Percentiles rank a stretch among this genome's conserved stretches.
phyloP scores from a whole-genome alignment of 2,888 invertebrate genomes.

The Palloptera scutellata region DNA sequence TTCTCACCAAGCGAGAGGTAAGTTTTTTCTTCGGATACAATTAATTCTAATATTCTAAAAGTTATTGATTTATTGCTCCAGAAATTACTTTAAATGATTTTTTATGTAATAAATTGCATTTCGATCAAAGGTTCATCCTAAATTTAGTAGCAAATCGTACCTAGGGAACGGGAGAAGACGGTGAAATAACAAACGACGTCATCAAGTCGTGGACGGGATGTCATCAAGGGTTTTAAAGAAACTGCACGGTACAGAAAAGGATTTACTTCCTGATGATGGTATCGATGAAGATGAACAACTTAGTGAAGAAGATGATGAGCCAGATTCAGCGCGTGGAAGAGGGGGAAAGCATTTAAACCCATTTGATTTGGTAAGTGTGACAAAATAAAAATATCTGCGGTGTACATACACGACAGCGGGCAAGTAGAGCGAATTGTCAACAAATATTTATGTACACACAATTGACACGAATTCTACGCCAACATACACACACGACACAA shows the following conservation, averaged over 20 bases:
- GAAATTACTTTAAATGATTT: too few species aligned
- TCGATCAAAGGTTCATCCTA: too few species aligned
- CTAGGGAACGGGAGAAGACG: too few species aligned
- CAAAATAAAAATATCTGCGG: not conserved
- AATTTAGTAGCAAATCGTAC: too few species aligned
- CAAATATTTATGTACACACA: slow-evolving; percentile 23
- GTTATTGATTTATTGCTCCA: too few species aligned
- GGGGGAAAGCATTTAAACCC: slow-evolving; percentile 72
- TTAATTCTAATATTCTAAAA: too few species aligned
- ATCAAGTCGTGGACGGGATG: slow-evolving; percentile 60
- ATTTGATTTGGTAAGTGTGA: slow-evolving; percentile 73
- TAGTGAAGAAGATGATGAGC: slow-evolving; percentile 62
- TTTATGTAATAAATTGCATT: too few species aligned
- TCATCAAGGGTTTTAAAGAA: slow-evolving; percentile 74
- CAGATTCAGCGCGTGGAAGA: slow-evolving; percentile 68
- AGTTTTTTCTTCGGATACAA: too few species aligned
- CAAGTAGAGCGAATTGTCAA: not conserved
- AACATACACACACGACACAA: not conserved
- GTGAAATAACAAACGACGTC: too few species aligned
- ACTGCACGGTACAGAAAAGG: slow-evolving; percentile 68
- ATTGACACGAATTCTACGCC: slow-evolving; percentile 26
- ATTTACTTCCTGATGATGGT: slow-evolving; percentile 51
- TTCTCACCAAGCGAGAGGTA: too few species aligned
- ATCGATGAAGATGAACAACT: slow-evolving; percentile 63
- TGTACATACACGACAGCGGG: not conserved